A percentile compares a stretch with the other conserved stretches of the same genome.
Evolutionary conservation across 2,113 vertebrate genomes (phyloP).

Genomic region (Tragelaphus imberbis): DNA sequence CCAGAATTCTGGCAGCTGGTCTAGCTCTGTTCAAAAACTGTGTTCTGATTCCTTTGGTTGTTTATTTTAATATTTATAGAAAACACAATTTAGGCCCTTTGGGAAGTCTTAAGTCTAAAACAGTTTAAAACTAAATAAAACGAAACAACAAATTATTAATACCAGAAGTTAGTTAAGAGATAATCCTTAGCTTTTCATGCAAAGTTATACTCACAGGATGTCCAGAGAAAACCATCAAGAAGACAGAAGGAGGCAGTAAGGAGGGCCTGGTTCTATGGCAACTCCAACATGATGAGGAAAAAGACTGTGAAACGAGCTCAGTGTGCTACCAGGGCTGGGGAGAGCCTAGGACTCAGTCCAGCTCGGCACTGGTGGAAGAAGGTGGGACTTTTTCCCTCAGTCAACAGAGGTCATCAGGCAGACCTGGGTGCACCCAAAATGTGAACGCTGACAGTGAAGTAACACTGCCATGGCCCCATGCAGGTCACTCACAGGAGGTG

Average conservation of each 20-base stretch:
- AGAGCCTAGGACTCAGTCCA: not conserved
- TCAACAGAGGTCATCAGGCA: not conserved
- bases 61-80: not conserved
- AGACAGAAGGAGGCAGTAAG: not conserved
- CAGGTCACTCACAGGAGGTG: not conserved
- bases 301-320: not conserved
- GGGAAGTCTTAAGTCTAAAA: slow-evolving; percentile 11
- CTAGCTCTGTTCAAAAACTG: not conserved
- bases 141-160: not conserved
- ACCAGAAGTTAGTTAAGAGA: not conserved
- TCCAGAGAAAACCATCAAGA: not conserved
- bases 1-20: not conserved
- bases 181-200: not conserved
- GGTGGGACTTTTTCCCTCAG: not conserved
- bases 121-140: not conserved
- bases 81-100: not conserved
- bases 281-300: not conserved
- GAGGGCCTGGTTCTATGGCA: not conserved
- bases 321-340: not conserved
- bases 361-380: not conserved
- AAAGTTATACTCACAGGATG: not conserved
- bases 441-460: not conserved
- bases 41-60: not conserved
- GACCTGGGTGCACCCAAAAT: accelerated
- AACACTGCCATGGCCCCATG: not conserved